phyloP scores from a whole-genome alignment of 2,888 invertebrate species.

The Acanthacorydalis orientalis region DNA sequence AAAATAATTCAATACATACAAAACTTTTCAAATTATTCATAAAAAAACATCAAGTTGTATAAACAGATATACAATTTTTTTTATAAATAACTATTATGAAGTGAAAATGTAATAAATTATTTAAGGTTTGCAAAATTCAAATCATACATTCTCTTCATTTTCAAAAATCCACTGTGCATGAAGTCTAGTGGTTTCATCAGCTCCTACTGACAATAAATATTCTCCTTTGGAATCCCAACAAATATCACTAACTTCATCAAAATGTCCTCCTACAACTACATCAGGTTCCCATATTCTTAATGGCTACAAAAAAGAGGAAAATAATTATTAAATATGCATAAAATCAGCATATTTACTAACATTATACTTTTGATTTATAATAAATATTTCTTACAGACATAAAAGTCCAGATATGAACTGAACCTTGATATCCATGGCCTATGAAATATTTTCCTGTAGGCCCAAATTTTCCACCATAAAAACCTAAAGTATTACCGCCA shows the following conservation, averaged over 20 bases:
- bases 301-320: constrained; percentile 17
- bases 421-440: constrained; percentile 83
- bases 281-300: constrained; percentile 42
- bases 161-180: constrained; percentile 64
- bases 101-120: background rate
- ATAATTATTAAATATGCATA: background rate
- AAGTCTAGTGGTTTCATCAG: constrained; percentile 81
- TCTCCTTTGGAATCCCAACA: constrained; percentile 70
- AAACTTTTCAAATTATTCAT: too few relatives aligned
- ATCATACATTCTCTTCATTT: constrained; percentile 16
- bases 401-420: constrained; percentile 73
- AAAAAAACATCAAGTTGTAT: too few relatives aligned
- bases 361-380: background rate
- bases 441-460: constrained; percentile 52
- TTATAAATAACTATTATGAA: background rate
- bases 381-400: too few relatives aligned
- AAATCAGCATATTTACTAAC: background rate
- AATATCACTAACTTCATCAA: constrained; percentile 63
- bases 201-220: constrained; percentile 58
- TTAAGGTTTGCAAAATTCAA: background rate
- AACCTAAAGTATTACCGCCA: constrained; percentile 87
- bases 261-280: constrained; percentile 68
- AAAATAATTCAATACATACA: too few relatives aligned
- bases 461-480: constrained; percentile 73
- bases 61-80: constrained; percentile 1